phyloP scores from a whole-genome alignment of 2,888 invertebrate species.

The Xanthorhoe designata region DNA sequence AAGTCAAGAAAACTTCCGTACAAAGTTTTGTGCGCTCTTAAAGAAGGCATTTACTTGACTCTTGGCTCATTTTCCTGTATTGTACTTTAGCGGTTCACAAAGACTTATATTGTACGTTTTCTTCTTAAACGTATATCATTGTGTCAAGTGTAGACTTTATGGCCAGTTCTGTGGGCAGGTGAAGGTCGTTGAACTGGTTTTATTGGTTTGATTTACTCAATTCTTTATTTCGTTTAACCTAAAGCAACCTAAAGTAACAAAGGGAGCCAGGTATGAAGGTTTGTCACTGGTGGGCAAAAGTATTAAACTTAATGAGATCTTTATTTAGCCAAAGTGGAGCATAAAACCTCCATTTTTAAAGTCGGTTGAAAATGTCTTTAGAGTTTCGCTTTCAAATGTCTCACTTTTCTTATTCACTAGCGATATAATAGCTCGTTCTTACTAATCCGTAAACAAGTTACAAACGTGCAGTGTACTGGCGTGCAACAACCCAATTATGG shows the following conservation, averaged over 20 bases:
- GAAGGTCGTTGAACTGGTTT: neutral
- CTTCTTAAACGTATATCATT: slow-evolving; percentile 32
- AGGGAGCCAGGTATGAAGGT: too few relatives aligned
- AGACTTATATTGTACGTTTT: slow-evolving; percentile 40
- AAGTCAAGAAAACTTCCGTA: neutral
- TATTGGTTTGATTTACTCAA: neutral
- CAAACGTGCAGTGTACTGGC: slow-evolving; percentile 7
- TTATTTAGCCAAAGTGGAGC: too few relatives aligned
- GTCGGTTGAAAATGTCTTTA: too few relatives aligned
- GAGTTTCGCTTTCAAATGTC: too few relatives aligned
- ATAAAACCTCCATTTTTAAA: too few relatives aligned
- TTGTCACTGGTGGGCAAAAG: too few relatives aligned
- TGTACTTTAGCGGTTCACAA: slow-evolving; percentile 37
- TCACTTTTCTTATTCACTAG: too few relatives aligned
- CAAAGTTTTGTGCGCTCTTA: neutral
- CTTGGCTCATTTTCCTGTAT: neutral
- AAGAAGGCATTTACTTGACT: neutral
- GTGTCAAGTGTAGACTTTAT: slow-evolving; percentile 17
- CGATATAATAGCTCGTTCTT: too few relatives aligned
- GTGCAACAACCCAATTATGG: slow-evolving; percentile 19
- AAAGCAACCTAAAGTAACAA: too few relatives aligned
- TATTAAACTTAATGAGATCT: too few relatives aligned
- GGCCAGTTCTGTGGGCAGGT: slow-evolving; percentile 9
- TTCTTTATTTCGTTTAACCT: too few relatives aligned
- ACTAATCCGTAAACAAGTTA: slow-evolving; percentile 10